Base-by-base conservation (phyloP, 2,797 vertebrate genomes). In the Prunella strophiata region DNA sequence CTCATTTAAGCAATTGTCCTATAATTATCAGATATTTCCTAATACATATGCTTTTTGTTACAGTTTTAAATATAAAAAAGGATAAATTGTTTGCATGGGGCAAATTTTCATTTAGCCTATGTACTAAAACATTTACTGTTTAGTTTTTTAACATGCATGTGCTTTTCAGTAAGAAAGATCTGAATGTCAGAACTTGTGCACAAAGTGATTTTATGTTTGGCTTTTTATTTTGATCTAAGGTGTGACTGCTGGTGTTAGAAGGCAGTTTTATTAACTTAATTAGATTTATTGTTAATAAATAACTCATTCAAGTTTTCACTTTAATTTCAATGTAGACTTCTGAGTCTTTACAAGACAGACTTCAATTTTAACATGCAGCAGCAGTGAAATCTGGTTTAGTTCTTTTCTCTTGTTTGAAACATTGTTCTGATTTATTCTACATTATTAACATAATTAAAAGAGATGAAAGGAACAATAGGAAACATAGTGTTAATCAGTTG, bases 201-300 rank as follows among this genome's bases (percentile, higher is more conserved):
- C 52, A 57, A 52, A 27, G 30, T 89, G 72, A 72, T 91, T 96
- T 83, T 55, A n/a, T 13, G 12, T 85, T 89, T 94, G 43, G 47
- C 57, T 54, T n/a, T 63, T 89, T 76, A 91, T 96, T 95, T 94
- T 96, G 88, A 96, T 91, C 75, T 68, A 32, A 93, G 81, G 84
- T 95, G 93, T 95, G 80, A 94, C 51, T 90, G 55, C 68, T 88
- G 70, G 76, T 88, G 29, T 90, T 96, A 89, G 79, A 91, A 91
- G 48, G 83, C 67, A 59, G 34, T 62, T 43, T 78, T 77, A 87
- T 95, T 94, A 79, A 55, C 63, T 90, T 91, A 65, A 88, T 94
- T 75, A 63, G 59, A 52, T 96, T 95, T 95, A 92, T 71, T 93
- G 86, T 91, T 94, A 80, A 83, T 96, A 95, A 95, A 74, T 54